phyloP scores from a whole-genome alignment of 2,888 invertebrate species.

The Epirrhoe alternata region DNA sequence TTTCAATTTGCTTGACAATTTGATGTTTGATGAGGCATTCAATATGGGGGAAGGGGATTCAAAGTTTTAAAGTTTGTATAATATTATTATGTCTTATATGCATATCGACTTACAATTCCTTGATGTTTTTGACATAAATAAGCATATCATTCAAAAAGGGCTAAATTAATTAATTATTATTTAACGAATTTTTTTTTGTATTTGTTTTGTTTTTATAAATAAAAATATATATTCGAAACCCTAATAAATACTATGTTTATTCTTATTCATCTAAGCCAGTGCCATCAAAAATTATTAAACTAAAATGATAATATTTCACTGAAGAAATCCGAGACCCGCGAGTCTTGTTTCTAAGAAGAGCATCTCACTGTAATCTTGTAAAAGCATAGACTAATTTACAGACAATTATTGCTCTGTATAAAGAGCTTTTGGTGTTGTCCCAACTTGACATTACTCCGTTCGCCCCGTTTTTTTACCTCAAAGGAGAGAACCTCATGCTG shows the following conservation, averaged over 20 bases:
- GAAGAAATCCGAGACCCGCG: not conserved
- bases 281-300: no score
- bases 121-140: no score
- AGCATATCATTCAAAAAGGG: no score
- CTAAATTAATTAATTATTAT: no score
- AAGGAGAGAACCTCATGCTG: no score
- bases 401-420: constrained; percentile 52
- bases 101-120: no score
- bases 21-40: constrained; percentile 2
- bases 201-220: no score
- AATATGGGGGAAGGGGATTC: not conserved
- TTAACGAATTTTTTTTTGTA: no score
- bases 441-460: not conserved
- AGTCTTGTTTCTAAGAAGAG: constrained; percentile 23
- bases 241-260: no score
- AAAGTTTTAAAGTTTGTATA: not conserved
- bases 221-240: no score
- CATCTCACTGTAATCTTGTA: constrained; percentile 58
- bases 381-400: constrained; percentile 57
- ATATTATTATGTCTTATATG: no score
- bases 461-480: not conserved
- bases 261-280: no score
- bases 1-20: constrained; percentile 20
- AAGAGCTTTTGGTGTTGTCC: constrained; percentile 4
- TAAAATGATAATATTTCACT: constrained; percentile 15